Base-by-base conservation (phyloP, 1,140 invertebrate genomes). In the Phymastichus coffea region DNA sequence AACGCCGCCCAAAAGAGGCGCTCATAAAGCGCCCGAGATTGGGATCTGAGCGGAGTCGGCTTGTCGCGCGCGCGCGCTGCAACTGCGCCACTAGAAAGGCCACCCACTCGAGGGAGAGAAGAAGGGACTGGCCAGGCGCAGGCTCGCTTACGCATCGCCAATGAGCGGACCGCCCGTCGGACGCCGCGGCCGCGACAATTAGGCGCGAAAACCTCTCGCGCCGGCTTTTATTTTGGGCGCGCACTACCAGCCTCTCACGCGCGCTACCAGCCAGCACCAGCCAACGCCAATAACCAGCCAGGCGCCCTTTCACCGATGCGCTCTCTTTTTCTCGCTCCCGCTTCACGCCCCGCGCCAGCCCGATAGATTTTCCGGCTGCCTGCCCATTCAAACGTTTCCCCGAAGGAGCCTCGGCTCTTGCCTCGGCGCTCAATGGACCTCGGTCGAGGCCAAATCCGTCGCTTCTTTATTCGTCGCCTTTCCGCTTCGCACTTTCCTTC, bases 141-240 rank as follows among this genome's bases (percentile, higher is more conserved):
- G 25, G 20, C 8, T 35, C 20, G 22, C 20, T 35, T 35, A 46
- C 33, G 25, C 25, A n/a, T n/a, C n/a, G n/a, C n/a, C n/a, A n/a
- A n/a, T n/a, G 1, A n/a, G 4, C 12, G 26, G 56, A 49, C 56
- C 46, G 47, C 56, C 56, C 35, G 47, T 17, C 8, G 47, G 35
- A 23, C 9, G n/a, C 17, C 35, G 25, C 38, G 41, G 15, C n/a
- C 38, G 48, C 48, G 57, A 58, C 57, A 58, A 58, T 58, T 58
- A 58, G 44, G 25, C 26, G 47, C 44, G 20, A 35, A 49, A 48
- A 25, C 17, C 30, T 3, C 3, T 26, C 20, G 19, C n/a, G 15
- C 19, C n/a, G 14, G 10, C 28, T 19, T 49, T 49, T 33, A 33
- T 57, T 49, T 51, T 17, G 14, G 12, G n/a, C 14, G 4, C 23